phyloP scores from a whole-genome alignment of 2,113 vertebrate genomes.

The Aegithalos caudatus region DNA sequence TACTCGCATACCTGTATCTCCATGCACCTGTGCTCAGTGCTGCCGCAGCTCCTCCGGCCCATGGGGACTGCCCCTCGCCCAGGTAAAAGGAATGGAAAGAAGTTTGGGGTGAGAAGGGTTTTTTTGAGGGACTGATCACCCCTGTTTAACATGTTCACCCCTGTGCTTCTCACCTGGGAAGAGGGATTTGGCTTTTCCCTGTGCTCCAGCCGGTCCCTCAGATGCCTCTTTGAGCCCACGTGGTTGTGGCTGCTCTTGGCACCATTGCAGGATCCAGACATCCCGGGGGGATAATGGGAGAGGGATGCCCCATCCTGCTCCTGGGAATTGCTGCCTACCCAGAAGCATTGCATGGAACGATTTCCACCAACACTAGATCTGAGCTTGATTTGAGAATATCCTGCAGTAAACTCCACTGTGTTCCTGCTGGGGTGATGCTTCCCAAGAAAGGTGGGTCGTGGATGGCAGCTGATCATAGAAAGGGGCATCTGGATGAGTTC shows the following conservation, averaged over 20 bases:
- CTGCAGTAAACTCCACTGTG: fast-evolving
- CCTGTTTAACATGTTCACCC: too few relatives aligned
- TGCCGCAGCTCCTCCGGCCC: not conserved
- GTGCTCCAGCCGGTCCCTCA: not conserved
- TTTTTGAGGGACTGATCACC: not conserved
- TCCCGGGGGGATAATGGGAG: not conserved
- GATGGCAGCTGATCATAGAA: not conserved
- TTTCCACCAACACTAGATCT: not conserved
- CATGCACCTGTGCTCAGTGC: not conserved
- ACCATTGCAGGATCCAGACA: not conserved
- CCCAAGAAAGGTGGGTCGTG: not conserved
- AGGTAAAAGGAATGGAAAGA: not conserved
- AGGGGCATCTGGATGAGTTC: not conserved
- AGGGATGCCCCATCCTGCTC: not conserved
- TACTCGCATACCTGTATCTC: not conserved
- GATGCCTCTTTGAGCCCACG: not conserved
- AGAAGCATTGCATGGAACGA: not conserved
- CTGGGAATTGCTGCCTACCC: fast-evolving
- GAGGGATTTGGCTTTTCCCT: not conserved
- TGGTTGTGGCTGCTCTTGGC: not conserved
- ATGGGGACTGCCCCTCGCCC: not conserved
- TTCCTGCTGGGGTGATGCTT: fast-evolving
- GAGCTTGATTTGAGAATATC: not conserved
- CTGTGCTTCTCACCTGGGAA: fast-evolving
- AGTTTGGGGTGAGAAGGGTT: not conserved